Percentiles rank a stretch among this genome's conserved stretches.
phyloP scores from a whole-genome alignment of 2,113 vertebrate species.

The Misgurnus mizolepis region DNA sequence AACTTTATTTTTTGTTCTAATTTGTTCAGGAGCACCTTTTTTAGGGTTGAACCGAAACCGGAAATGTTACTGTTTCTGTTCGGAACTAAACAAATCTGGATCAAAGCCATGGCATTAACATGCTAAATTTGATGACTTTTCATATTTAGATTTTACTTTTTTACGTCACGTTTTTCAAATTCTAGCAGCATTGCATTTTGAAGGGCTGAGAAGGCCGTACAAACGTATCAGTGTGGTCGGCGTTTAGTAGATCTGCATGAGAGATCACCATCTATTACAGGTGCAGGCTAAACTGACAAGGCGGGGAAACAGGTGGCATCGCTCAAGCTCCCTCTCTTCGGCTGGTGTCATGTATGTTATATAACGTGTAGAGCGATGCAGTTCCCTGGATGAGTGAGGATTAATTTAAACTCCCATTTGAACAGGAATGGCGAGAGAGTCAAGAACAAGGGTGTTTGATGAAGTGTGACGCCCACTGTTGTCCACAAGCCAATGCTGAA shows the following conservation, averaged over 20 bases:
- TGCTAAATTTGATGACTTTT: no score
- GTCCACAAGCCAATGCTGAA: constrained; percentile 18
- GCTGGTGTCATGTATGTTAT: constrained; percentile 37
- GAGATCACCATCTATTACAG: constrained; percentile 42
- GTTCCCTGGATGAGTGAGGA: constrained; percentile 22
- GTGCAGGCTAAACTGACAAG: constrained; percentile 37
- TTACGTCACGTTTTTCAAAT: no score
- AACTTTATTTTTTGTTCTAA: no score
- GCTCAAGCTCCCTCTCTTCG: constrained; percentile 20
- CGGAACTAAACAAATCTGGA: no score
- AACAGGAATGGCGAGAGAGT: not conserved
- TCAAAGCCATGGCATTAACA: no score
- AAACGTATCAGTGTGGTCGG: not conserved
- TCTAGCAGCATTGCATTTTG: not conserved
- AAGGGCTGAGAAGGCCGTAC: not conserved
- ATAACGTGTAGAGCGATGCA: not conserved
- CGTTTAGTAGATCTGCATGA: constrained; percentile 38
- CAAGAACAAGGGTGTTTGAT: constrained; percentile 6
- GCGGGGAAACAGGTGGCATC: constrained; percentile 31
- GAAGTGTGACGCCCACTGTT: constrained; percentile 24
- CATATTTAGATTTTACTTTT: no score
- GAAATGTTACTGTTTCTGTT: no score
- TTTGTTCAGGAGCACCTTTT: no score
- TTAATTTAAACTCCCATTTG: constrained; percentile 33
- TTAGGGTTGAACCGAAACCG: no score